A percentile compares a stretch with the other conserved stretches of the same genome.
These are phyloP conservation scores for Butorides virescens DNA, from an alignment of 2,113 vertebrate genomes.

Conservation along the genomic window DNA sequence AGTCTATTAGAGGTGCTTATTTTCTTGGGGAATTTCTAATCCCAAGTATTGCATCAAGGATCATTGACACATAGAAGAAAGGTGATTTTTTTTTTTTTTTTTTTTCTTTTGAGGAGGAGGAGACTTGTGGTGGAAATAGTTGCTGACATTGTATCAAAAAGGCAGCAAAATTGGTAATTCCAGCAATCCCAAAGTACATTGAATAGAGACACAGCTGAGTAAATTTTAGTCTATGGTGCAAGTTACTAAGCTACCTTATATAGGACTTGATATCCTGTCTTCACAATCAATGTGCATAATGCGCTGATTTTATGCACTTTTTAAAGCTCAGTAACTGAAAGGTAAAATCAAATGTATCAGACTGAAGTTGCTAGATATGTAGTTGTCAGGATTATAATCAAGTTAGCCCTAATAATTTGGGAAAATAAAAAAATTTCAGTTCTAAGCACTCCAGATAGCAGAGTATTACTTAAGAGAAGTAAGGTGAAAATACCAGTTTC, in stretches of 20 bases:
- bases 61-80: background rate
- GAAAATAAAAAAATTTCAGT: background rate
- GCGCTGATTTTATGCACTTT: background rate
- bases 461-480: background rate
- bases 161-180: background rate
- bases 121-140: background rate
- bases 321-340: background rate
- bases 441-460: background rate
- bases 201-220: background rate
- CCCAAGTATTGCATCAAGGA: background rate
- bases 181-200: background rate
- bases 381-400: background rate
- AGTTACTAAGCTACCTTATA: background rate
- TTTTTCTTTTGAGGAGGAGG: background rate
- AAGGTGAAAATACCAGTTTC: background rate
- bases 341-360: background rate
- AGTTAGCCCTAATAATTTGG: background rate
- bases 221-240: background rate
- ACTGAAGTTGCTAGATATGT: background rate
- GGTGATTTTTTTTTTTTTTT: background rate
- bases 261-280: background rate
- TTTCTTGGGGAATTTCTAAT: background rate
- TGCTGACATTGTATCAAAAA: background rate
- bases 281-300: background rate
- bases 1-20: background rate